Evolutionary conservation across 2,888 invertebrate genomes (phyloP), one percentile per base, ranked within the genome.

Genomic region (Orchestes rusci): DNA sequence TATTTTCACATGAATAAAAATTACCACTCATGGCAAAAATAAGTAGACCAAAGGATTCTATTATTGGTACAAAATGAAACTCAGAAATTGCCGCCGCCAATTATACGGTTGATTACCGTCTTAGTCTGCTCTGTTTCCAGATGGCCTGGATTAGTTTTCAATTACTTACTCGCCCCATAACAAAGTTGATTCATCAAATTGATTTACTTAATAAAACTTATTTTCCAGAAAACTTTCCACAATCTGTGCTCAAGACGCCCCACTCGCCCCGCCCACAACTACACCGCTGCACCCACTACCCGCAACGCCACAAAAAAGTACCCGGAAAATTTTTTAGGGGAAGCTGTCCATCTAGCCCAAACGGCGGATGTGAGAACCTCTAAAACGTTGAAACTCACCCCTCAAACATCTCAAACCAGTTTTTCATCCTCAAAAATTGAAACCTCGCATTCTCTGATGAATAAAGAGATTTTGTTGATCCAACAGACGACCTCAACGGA

Each of bases 171-270:
- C n/a, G n/a, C n/a, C n/a, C n/a, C n/a, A n/a, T n/a, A n/a, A n/a
- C n/a, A n/a, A n/a, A n/a, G n/a, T n/a, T n/a, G n/a, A n/a, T n/a
- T n/a, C n/a, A n/a, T n/a, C n/a, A n/a, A n/a, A n/a, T n/a, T n/a
- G n/a, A n/a, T n/a, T n/a, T n/a, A n/a, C n/a, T n/a, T n/a, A n/a
- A n/a, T n/a, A n/a, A n/a, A n/a, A n/a, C n/a, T n/a, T n/a, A n/a
- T n/a, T n/a, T 58, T 56, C 10, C 54, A 60, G 60, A 55, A 56
- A 51, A 60, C 60, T 19, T 54, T 60, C 32, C 42, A 49, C 12
- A 53, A 57, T 16, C 23, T 57, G 8, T 60, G 58, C 41, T 44
- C 53, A 1, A 52, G 53, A 42, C 45, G 39, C 13, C 46, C 37
- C 13, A 42, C 23, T 37, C 28, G 40, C 19, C n/a, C n/a, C n/a